Evolutionary conservation across 2,113 vertebrate species (phyloP).

Genomic region (Caretta caretta): DNA sequence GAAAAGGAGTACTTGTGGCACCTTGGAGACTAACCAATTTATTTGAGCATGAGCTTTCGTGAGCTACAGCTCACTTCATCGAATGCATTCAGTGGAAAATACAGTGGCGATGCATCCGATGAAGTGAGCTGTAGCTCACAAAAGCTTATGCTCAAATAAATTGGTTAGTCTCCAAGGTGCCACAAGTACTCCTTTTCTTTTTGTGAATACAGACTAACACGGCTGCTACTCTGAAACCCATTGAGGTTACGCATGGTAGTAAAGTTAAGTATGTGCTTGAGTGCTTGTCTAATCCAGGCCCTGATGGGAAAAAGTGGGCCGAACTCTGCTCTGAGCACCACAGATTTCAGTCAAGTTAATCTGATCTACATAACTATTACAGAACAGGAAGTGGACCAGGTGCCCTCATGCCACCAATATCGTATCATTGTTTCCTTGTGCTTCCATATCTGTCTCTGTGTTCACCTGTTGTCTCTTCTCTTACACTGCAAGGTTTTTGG

Average conservation of each 20-base stretch:
- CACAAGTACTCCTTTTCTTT: too few relatives aligned
- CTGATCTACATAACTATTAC: not conserved
- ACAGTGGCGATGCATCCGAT: too few relatives aligned
- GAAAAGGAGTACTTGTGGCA: too few relatives aligned
- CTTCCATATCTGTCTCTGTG: not conserved
- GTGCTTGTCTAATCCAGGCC: fast-evolving
- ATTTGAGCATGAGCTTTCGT: too few relatives aligned
- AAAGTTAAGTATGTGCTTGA: fast-evolving
- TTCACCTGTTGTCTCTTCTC: not conserved
- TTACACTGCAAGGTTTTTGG: not conserved
- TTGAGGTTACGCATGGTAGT: not conserved
- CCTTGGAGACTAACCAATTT: too few relatives aligned
- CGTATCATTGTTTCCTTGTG: fast-evolving
- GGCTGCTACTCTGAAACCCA: too few relatives aligned
- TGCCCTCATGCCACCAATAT: fast-evolving
- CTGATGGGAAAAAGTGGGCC: fast-evolving
- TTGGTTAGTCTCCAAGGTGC: too few relatives aligned
- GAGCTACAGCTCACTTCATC: too few relatives aligned
- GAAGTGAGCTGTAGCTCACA: too few relatives aligned
- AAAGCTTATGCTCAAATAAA: too few relatives aligned
- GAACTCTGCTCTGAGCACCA: not conserved
- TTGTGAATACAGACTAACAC: too few relatives aligned
- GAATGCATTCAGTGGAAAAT: too few relatives aligned
- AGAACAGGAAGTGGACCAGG: not conserved
- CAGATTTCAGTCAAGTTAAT: not conserved